Conservation (phyloP, 2,888 invertebrate species). For the Lasioglossum oenotherae region DNA sequence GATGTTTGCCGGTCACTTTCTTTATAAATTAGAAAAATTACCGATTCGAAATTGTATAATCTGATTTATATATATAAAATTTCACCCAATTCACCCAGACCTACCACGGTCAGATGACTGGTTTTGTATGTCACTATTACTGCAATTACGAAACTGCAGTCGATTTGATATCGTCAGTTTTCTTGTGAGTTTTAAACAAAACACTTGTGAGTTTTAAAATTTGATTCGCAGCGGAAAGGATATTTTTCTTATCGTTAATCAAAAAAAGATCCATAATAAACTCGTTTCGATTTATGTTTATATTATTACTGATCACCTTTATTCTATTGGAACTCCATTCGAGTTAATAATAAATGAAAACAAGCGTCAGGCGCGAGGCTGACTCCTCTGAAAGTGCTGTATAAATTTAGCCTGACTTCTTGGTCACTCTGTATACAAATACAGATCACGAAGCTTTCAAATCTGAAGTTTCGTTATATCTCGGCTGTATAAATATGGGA, state of each 20-base stretch:
- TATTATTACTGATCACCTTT: background rate
- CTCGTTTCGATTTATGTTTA: background rate
- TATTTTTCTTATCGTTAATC: background rate
- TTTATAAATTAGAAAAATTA: background rate
- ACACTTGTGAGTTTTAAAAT: no score
- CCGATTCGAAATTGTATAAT: background rate
- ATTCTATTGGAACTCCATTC: background rate
- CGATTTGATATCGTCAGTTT: no score
- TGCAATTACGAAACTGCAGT: background rate
- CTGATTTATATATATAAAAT: no score
- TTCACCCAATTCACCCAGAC: background rate
- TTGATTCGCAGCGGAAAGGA: background rate
- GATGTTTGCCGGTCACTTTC: background rate
- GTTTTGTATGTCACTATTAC: background rate
- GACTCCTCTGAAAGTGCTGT: background rate
- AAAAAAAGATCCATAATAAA: background rate
- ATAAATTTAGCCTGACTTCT: constrained; percentile 5
- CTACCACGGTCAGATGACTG: background rate
- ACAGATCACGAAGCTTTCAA: background rate
- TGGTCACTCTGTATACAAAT: constrained; percentile 2
- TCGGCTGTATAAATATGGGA: background rate
- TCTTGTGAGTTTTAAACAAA: no score
- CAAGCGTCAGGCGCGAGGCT: background rate
- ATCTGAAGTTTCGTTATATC: background rate
- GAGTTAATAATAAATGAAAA: background rate